These are phyloP conservation scores for Parasteatoda lunata DNA, from an alignment of 2,888 invertebrate species.

Conservation along the genomic window DNA sequence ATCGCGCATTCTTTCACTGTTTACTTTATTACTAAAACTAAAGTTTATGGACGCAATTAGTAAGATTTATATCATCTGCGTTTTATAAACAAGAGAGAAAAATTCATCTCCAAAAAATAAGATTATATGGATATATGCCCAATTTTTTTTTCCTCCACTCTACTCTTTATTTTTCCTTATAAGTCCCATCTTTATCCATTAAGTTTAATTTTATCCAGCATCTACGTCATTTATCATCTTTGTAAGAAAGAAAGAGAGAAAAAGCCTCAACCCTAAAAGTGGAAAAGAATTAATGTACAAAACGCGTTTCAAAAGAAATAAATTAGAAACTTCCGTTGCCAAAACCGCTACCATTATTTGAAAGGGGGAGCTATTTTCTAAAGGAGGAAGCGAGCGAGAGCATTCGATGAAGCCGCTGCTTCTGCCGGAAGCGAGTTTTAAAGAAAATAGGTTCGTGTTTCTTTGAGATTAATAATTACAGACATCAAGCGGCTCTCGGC, in stretches of 20 bases:
- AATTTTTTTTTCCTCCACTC: constrained; percentile 9
- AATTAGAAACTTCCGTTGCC: constrained; percentile 46
- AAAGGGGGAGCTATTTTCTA: constrained; percentile 6
- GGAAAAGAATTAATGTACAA: constrained; percentile 27
- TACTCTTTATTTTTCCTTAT: constrained; percentile 3
- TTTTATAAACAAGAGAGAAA: constrained; percentile 52
- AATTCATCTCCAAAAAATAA: constrained; percentile 40
- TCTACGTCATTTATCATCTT: constrained; percentile 43
- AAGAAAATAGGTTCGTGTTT: constrained; percentile 39
- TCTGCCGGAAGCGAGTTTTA: constrained; percentile 22
- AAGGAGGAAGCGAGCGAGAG: constrained; percentile 11
- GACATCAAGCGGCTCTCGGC: constrained; percentile 3
- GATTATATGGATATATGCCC: constrained; percentile 15
- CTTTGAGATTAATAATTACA: constrained; percentile 52
- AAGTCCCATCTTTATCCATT: constrained; percentile 53
- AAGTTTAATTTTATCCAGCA: constrained; percentile 58
- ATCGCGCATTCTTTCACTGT: constrained; percentile 26
- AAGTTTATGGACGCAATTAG: constrained; percentile 57
- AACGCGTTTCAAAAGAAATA: constrained; percentile 23
- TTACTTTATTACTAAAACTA: constrained; percentile 42
- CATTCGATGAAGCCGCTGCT: not conserved
- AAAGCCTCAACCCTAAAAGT: not conserved
- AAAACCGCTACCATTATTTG: constrained; percentile 31
- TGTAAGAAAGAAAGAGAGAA: constrained; percentile 1
- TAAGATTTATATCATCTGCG: constrained; percentile 49